Conservation (phyloP, 1,140 invertebrate species). For the Drosophila truncata region DNA sequence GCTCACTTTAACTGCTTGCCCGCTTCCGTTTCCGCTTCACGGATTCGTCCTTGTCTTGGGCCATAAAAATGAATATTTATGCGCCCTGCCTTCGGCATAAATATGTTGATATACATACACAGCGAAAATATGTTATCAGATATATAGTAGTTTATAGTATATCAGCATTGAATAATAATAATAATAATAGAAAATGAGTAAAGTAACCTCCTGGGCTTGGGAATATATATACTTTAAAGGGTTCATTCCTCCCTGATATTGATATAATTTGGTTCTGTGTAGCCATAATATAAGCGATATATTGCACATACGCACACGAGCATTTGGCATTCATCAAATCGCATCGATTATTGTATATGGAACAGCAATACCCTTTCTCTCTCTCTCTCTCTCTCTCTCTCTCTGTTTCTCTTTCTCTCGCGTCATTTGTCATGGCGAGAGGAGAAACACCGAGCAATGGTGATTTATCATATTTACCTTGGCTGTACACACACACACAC, state of each 20-base stretch:
- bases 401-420: constrained; percentile 19
- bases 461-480: constrained; percentile 82
- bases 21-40: constrained; percentile 36
- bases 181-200: not conserved
- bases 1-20: constrained; percentile 82
- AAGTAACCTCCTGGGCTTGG: not conserved
- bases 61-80: constrained; percentile 83
- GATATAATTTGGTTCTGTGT: constrained; percentile 5
- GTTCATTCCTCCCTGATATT: not conserved
- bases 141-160: not conserved
- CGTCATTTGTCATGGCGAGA: constrained; percentile 75
- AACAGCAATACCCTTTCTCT: constrained; percentile 17
- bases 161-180: not conserved
- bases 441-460: constrained; percentile 47
- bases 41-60: constrained; percentile 60
- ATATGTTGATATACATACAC: constrained; percentile 62
- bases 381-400: not conserved
- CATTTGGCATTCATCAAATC: constrained; percentile 77
- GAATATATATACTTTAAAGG: not conserved
- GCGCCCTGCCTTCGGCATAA: constrained; percentile 66
- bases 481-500: constrained; percentile 40
- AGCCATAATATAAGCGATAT: constrained; percentile 62
- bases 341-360: constrained; percentile 78
- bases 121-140: not conserved
- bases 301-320: constrained; percentile 27